Conservation (phyloP, 2,113 vertebrate genomes). For the Hippocampus mohnikei region DNA sequence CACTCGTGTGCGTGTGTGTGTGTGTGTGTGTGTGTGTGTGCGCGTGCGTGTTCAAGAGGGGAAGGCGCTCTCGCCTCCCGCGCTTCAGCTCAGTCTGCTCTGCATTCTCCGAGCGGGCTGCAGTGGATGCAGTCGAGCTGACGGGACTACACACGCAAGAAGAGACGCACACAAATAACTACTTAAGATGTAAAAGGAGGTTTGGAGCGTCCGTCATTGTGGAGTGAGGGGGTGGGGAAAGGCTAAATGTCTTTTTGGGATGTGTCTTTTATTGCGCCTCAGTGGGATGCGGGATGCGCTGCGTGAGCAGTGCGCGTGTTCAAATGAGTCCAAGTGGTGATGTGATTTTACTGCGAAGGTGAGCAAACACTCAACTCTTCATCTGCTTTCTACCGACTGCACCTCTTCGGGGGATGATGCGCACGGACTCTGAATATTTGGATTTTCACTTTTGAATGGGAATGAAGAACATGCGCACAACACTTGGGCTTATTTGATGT, state of each 20-base stretch:
- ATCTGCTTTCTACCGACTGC: constrained; percentile 18
- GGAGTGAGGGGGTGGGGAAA: not conserved
- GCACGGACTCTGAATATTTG: constrained; percentile 37
- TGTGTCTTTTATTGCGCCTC: constrained; percentile 20
- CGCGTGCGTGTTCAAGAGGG: too few relatives aligned
- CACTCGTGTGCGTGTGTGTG: constrained; percentile 15
- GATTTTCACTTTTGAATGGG: constrained; percentile 9
- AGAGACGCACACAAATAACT: not conserved
- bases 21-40: not conserved
- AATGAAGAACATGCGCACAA: constrained; percentile 5
- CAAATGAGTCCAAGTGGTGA: constrained; percentile 20
- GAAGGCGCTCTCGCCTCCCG: constrained; percentile 31
- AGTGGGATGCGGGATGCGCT: constrained; percentile 54
- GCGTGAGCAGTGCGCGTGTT: constrained; percentile 37
- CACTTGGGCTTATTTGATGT: not conserved
- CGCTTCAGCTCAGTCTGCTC: constrained; percentile 50
- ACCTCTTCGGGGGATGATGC: constrained; percentile 24
- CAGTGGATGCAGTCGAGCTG: constrained; percentile 33
- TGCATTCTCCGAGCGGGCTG: constrained; percentile 51
- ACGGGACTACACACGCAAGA: constrained; percentile 1
- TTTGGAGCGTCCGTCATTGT: constrained; percentile 8
- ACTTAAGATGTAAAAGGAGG: constrained; percentile 14
- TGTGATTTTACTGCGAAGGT: not conserved
- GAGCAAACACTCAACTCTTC: constrained; percentile 33
- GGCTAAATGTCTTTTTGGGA: not conserved